A percentile compares a stretch with the other conserved stretches of the same genome.
These are phyloP conservation scores for Myanophis thanlyinensis DNA, from an alignment of 2,113 vertebrate species.

Conservation along the genomic window DNA sequence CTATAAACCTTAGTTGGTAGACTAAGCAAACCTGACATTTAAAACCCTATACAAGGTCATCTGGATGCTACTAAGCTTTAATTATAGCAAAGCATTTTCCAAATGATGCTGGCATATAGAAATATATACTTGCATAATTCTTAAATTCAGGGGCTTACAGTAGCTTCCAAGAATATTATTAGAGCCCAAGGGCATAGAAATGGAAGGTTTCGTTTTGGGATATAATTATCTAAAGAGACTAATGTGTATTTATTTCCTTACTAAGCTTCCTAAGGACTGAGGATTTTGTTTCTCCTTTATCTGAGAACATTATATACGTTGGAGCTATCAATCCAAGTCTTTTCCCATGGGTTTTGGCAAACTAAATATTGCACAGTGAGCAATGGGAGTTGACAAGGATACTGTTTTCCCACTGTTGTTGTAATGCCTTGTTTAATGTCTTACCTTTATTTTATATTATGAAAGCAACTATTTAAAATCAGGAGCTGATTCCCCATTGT, in stretches of 20 bases:
- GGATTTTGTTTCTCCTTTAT: not conserved
- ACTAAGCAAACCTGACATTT: not conserved
- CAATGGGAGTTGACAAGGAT: not conserved
- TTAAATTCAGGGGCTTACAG: not conserved
- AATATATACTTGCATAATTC: slow-evolving; percentile 2
- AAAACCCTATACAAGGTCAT: not conserved
- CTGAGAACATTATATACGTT: not conserved
- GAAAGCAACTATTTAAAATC: not conserved
- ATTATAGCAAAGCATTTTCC: slow-evolving; percentile 23
- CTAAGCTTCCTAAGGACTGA: not conserved
- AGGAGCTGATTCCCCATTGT: not conserved
- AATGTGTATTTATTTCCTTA: not conserved
- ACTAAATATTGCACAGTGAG: not conserved
- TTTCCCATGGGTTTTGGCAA: not conserved
- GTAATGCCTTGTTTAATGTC: not conserved
- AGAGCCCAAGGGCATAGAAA: slow-evolving; percentile 53
- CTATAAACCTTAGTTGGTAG: not conserved
- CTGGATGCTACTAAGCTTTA: not conserved
- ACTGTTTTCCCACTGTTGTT: not conserved
- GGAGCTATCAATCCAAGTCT: not conserved
- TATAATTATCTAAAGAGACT: not conserved
- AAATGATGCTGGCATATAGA: not conserved
- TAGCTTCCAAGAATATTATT: slow-evolving; percentile 3
- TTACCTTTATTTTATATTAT: not conserved
- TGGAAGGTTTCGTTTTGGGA: not conserved